phyloP scores from a whole-genome alignment of 2,113 vertebrate genomes.

The Apus apus region DNA sequence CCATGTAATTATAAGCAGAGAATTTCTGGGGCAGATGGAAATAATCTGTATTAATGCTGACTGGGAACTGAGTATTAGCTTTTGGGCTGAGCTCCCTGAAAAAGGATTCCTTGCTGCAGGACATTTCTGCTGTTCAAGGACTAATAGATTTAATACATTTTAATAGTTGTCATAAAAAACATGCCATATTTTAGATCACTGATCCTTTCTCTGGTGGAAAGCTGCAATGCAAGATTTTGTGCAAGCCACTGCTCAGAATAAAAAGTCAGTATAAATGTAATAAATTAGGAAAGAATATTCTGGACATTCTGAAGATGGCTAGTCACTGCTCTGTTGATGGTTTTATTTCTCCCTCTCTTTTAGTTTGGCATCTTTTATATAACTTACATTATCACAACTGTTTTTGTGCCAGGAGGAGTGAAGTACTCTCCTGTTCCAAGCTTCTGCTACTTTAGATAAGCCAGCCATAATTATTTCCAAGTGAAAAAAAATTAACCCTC shows the following conservation, averaged over 20 bases:
- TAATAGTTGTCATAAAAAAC: not conserved
- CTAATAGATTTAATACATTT: not conserved
- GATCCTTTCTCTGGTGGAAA: not conserved
- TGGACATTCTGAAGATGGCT: not conserved
- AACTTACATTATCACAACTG: constrained; percentile 56
- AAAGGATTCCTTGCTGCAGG: not conserved
- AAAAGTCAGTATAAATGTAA: not conserved
- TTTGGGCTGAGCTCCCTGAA: not conserved
- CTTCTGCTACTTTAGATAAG: constrained; percentile 71
- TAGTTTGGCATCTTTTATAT: constrained; percentile 52
- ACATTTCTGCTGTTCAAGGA: not conserved
- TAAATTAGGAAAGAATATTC: not conserved
- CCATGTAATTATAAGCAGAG: not conserved
- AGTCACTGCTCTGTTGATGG: not conserved
- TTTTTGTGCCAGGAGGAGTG: constrained; percentile 66
- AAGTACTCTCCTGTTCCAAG: constrained; percentile 63
- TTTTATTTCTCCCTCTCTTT: not conserved
- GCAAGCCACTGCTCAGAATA: not conserved
- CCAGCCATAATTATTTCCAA: constrained; percentile 67
- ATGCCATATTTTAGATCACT: not conserved
- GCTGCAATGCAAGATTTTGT: not conserved
- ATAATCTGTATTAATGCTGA: not conserved
- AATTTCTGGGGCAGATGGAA: not conserved
- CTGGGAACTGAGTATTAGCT: not conserved
- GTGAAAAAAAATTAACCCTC: constrained; percentile 65